Evolutionary conservation across 2,113 vertebrate species (phyloP), one percentile per base, ranked within the genome.

Genomic region (Engystomops pustulosus): DNA sequence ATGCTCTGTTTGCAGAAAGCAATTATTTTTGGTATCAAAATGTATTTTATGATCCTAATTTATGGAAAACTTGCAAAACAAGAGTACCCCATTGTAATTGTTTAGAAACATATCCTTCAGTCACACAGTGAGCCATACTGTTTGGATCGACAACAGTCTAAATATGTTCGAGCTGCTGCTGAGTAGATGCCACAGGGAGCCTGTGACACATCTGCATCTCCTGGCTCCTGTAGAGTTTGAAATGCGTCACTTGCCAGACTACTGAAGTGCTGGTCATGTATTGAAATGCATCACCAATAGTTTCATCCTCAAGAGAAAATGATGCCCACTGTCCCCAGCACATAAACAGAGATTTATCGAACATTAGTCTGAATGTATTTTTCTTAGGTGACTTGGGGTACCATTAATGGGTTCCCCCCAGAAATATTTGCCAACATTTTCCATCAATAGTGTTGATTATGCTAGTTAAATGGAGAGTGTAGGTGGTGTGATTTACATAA

Each of bases 121-220:
- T 20, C 18, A n/a, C 18, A 53, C 2, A 53, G 51, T n/a, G 18
- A 53, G 8, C 25, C 0, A 23, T 23, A 23, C 11, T 58, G n/a
- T 58, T 20, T 23, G 6, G n/a, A 23, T 11, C 25, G n/a, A 58
- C 53, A 25, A n/a, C n/a, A n/a, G n/a, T n/a, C n/a, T n/a, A n/a
- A n/a, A n/a, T n/a, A n/a, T n/a, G n/a, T n/a, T n/a, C n/a, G n/a
- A 62, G 58, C 25, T 30, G 25, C 58, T 62, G 58, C 58, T 62
- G 58, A 62, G 58, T 11, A 62, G 58, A 62, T 62, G 58, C 58
- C 25, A 62, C 23, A 62, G 58, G 58, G 25, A 27, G 58, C 58
- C 30, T 27, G 58, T 14, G 12, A 30, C 58, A 62, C 25, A 15
- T 62, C 58, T 30, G 58, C 58, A 15, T 30, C 58, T 58, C 53